Conservation (phyloP, 92 coral and sea anemone genomes). For the Parazoanthus swiftii region DNA sequence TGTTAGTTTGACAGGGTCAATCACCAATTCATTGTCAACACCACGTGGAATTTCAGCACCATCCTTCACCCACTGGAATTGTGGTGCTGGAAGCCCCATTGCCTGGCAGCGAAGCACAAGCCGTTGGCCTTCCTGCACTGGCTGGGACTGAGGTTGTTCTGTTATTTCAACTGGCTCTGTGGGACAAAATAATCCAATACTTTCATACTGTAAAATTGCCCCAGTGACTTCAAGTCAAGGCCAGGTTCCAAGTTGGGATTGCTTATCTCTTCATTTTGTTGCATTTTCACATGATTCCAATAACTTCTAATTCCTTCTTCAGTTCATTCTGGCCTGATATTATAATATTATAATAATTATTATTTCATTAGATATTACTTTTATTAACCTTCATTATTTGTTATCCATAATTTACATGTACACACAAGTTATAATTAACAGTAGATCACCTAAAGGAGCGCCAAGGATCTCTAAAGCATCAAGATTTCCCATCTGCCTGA, state of each 20-base stretch:
- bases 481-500: slow-evolving; percentile 64
- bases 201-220: too few species aligned
- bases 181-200: too few species aligned
- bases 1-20: slow-evolving; percentile 49
- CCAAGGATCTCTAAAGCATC: slow-evolving; percentile 70
- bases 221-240: too few species aligned
- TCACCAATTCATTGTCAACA: slow-evolving; percentile 58
- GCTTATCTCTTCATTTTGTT: too few species aligned
- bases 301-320: too few species aligned
- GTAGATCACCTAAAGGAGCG: slow-evolving; percentile 10
- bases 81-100: slow-evolving; percentile 82
- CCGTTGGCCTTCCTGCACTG: slow-evolving; percentile 65
- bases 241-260: too few species aligned
- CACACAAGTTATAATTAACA: too few species aligned
- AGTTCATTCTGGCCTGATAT: too few species aligned
- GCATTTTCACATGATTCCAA: too few species aligned
- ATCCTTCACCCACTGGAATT: slow-evolving; percentile 79
- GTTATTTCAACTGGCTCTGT: slow-evolving; percentile 79
- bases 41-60: slow-evolving; percentile 72
- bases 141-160: slow-evolving; percentile 80
- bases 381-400: too few species aligned
- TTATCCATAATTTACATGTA: background rate
- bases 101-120: slow-evolving; percentile 67
- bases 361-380: background rate
- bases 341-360: background rate